phyloP scores from a whole-genome alignment of 2,888 invertebrate genomes.

The Disparrhopalites patrizii region DNA sequence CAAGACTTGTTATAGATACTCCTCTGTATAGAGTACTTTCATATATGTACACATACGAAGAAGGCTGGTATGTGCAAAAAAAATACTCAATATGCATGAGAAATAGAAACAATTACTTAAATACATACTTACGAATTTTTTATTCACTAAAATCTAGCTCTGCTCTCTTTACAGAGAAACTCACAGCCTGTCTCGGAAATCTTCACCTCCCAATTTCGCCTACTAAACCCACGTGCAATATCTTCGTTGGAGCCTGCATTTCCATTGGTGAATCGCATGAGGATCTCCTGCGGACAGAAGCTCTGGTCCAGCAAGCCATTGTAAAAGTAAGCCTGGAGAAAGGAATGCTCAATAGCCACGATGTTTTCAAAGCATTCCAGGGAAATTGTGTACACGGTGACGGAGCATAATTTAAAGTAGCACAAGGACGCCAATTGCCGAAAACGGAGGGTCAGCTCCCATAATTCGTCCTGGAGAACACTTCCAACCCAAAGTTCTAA shows the following conservation, averaged over 20 bases:
- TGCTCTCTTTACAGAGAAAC: not conserved
- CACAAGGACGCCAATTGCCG: not conserved
- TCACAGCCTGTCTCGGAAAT: constrained; percentile 4
- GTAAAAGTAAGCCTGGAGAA: not conserved
- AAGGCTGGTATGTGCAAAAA: too few species aligned
- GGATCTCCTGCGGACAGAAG: constrained; percentile 4
- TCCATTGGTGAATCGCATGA: too few species aligned
- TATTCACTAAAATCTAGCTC: not conserved
- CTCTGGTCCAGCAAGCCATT: not conserved
- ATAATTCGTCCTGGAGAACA: not conserved
- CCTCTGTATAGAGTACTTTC: too few species aligned
- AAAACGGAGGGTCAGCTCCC: not conserved
- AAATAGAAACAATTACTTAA: too few species aligned
- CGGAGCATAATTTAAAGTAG: constrained; percentile 3
- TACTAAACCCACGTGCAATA: not conserved
- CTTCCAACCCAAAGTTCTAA: not conserved
- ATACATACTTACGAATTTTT: too few species aligned
- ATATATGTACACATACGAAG: too few species aligned
- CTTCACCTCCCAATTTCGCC: constrained; percentile 9
- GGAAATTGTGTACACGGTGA: not conserved
- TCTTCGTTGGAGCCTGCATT: too few species aligned
- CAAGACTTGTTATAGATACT: too few species aligned
- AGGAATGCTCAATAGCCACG: not conserved
- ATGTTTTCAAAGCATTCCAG: constrained; percentile 4
- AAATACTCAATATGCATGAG: too few species aligned